These are phyloP conservation scores for Corapipo altera DNA, from an alignment of 2,113 vertebrate genomes.

Conservation along the genomic window DNA sequence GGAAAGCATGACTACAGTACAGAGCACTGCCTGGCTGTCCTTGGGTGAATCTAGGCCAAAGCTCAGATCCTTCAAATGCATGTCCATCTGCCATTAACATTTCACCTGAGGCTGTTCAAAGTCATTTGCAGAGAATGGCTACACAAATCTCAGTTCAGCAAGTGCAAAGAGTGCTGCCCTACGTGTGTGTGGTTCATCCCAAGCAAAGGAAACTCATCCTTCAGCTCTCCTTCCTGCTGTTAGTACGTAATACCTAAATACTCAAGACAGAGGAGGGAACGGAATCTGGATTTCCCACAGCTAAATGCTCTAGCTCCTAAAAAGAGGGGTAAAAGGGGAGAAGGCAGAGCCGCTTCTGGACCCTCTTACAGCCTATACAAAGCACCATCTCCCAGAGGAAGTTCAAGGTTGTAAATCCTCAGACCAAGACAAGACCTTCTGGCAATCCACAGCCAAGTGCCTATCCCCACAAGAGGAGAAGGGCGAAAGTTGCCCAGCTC, in stretches of 20 bases:
- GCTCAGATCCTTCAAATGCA: background rate
- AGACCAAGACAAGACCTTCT: background rate
- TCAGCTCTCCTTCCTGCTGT: background rate
- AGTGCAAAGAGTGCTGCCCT: background rate
- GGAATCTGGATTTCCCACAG: background rate
- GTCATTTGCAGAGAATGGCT: background rate
- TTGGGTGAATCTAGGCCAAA: background rate
- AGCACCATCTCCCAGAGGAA: background rate
- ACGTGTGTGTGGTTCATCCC: accelerated
- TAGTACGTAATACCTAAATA: background rate
- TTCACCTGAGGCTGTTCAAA: background rate
- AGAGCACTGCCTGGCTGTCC: background rate
- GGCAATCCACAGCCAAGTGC: background rate
- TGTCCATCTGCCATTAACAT: accelerated
- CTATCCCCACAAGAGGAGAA: background rate
- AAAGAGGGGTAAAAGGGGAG: background rate
- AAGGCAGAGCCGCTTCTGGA: background rate
- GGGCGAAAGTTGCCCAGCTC: background rate
- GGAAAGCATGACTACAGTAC: background rate
- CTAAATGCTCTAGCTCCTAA: background rate
- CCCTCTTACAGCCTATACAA: background rate
- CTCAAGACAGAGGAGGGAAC: background rate
- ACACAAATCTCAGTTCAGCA: background rate
- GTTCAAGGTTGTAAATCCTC: background rate
- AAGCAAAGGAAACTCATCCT: background rate